Percentiles rank a stretch among this genome's conserved stretches.
Evolutionary conservation across 1,140 invertebrate genomes (phyloP).

Genomic region (Brachystomella parvula): DNA sequence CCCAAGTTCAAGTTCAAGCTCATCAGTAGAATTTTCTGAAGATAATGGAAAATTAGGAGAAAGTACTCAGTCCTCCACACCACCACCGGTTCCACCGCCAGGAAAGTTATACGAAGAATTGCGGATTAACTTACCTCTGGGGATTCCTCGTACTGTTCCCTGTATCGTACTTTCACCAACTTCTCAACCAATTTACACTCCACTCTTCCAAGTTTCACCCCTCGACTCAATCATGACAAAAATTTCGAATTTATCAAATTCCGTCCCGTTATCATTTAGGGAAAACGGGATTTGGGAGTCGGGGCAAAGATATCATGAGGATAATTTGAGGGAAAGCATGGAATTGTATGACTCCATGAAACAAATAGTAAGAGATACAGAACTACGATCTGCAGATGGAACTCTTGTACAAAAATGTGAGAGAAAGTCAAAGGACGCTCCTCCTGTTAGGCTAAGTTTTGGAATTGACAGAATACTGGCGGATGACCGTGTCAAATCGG

Average conservation of each 20-base stretch:
- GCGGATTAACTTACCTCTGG: background rate
- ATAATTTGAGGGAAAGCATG: slow-evolving; percentile 1
- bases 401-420: background rate
- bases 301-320: background rate
- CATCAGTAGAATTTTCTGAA: too few relatives aligned
- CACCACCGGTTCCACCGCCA: too few relatives aligned
- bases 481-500: slow-evolving; percentile 35
- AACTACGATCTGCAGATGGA: background rate
- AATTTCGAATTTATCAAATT: slow-evolving; percentile 12
- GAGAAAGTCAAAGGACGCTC: background rate
- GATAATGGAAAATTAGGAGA: too few relatives aligned
- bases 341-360: slow-evolving; percentile 3
- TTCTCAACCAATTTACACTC: slow-evolving; percentile 14
- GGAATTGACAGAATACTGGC: slow-evolving; percentile 50
- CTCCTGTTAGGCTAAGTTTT: slow-evolving; percentile 44
- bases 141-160: slow-evolving; percentile 32
- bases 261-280: background rate
- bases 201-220: background rate
- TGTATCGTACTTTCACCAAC: slow-evolving; percentile 31
- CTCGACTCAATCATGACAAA: slow-evolving; percentile 9
- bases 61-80: too few relatives aligned
- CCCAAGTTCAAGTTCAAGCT: too few relatives aligned
- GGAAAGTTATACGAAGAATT: background rate
- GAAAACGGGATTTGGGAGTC: background rate
- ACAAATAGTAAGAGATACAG: background rate